Conservation (phyloP, 2,113 vertebrate genomes). For the Erinaceus europaeus region DNA sequence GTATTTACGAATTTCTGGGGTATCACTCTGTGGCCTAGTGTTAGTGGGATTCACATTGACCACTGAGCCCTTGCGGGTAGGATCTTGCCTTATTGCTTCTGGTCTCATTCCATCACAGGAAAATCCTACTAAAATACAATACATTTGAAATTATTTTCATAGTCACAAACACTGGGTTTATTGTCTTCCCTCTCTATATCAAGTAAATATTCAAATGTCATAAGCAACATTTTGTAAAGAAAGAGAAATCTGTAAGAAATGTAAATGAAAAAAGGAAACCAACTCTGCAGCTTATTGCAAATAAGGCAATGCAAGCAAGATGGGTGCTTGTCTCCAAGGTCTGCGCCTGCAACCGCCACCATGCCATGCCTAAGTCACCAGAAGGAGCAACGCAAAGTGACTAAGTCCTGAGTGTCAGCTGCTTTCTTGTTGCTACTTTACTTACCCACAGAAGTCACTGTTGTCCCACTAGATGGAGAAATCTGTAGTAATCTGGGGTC, state of each 20-base stretch:
- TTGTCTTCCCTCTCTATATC: background rate
- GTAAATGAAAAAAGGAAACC: conserved; percentile 69
- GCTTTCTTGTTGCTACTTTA: conserved; percentile 58
- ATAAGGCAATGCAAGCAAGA: conserved; percentile 54
- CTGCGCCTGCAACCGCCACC: background rate
- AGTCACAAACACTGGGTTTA: rapidly evolving
- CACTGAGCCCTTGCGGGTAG: conserved; percentile 96
- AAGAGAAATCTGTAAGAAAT: conserved; percentile 66
- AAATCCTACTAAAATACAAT: conserved; percentile 87
- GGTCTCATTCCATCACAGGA: conserved; percentile 93
- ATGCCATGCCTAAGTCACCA: background rate
- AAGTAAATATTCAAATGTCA: background rate
- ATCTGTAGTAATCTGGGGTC: conserved; percentile 98
- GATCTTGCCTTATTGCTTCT: conserved; percentile 95
- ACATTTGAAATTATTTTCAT: conserved; percentile 51
- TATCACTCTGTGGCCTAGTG: conserved; percentile 98
- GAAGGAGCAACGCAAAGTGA: conserved; percentile 56
- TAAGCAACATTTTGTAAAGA: conserved; percentile 28
- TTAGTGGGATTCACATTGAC: conserved; percentile 99
- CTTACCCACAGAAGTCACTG: conserved; percentile 97
- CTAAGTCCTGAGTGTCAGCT: conserved; percentile 30
- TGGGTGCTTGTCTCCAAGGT: background rate
- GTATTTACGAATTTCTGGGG: conserved; percentile 98
- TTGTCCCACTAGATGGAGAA: conserved; percentile 96
- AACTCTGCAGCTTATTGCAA: conserved; percentile 66